phyloP scores from a whole-genome alignment of 2,113 vertebrate genomes.

The Morone chrysops region DNA sequence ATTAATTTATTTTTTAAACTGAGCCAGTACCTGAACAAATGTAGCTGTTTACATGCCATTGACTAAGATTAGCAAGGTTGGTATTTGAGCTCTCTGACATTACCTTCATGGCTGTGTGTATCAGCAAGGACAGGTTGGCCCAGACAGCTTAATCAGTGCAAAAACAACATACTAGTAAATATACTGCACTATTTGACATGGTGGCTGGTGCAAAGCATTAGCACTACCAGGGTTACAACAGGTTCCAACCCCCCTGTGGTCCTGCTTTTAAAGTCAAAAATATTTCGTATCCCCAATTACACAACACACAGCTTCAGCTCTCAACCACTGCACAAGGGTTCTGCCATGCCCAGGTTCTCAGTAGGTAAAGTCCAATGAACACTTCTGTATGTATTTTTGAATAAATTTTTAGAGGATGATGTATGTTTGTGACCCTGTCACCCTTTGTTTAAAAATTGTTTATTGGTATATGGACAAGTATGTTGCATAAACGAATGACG shows the following conservation, averaged over 20 bases:
- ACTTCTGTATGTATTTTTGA: not conserved
- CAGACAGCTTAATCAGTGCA: not conserved
- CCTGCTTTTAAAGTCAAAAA: not conserved
- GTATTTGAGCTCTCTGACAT: not conserved
- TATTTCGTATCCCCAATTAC: not conserved
- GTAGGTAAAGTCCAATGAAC: not conserved
- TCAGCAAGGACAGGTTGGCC: slow-evolving; percentile 8
- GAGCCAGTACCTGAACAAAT: too few species aligned
- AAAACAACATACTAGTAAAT: not conserved
- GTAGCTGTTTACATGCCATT: too few species aligned
- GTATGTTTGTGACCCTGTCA: not conserved
- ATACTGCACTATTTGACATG: not conserved
- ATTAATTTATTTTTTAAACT: too few species aligned
- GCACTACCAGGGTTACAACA: not conserved
- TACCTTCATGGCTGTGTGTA: not conserved
- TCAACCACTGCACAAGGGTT: not conserved
- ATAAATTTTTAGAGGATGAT: not conserved
- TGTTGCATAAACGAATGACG: too few species aligned
- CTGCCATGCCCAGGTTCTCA: not conserved
- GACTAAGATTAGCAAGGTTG: not conserved
- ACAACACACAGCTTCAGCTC: not conserved
- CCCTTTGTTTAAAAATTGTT: too few species aligned
- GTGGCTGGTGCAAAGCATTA: not conserved
- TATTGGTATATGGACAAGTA: too few species aligned
- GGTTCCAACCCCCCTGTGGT: not conserved